Evolutionary conservation across 2,113 vertebrate genomes (phyloP).

Genomic region (Cyanistes caeruleus): DNA sequence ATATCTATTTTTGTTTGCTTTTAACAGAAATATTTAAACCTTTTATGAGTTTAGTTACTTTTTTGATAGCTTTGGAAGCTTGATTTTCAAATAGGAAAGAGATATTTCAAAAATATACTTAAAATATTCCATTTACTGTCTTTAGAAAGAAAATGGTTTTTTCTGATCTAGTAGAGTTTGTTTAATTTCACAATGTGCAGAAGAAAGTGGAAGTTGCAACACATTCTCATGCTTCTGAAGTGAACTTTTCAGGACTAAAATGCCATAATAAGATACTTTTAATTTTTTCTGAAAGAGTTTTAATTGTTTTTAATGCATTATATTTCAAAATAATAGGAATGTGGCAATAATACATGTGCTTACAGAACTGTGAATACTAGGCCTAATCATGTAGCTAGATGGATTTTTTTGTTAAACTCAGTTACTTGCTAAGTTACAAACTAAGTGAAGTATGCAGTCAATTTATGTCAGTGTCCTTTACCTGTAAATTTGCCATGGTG

Average conservation of each 20-base stretch:
- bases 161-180: not conserved
- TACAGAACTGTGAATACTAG: not conserved
- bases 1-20: not conserved
- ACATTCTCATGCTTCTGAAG: not conserved
- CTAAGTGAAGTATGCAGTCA: not conserved
- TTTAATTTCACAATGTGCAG: not conserved
- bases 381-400: not conserved
- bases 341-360: not conserved
- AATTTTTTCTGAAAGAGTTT: rapidly evolving
- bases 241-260: not conserved
- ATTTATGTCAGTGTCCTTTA: not conserved
- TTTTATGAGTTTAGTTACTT: not conserved
- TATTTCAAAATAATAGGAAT: not conserved
- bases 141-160: not conserved
- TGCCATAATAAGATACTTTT: not conserved
- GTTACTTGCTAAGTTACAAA: not conserved
- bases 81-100: not conserved
- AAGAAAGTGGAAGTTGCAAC: not conserved
- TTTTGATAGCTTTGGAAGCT: not conserved
- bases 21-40: not conserved
- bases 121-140: not conserved
- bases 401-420: not conserved
- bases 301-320: not conserved
- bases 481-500: not conserved
- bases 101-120: not conserved